A percentile compares a stretch with the other conserved stretches of the same genome.
phyloP scores from a whole-genome alignment of 37 sponge, comb jelly and placozoan genomes.

The Halichondria panicea region DNA sequence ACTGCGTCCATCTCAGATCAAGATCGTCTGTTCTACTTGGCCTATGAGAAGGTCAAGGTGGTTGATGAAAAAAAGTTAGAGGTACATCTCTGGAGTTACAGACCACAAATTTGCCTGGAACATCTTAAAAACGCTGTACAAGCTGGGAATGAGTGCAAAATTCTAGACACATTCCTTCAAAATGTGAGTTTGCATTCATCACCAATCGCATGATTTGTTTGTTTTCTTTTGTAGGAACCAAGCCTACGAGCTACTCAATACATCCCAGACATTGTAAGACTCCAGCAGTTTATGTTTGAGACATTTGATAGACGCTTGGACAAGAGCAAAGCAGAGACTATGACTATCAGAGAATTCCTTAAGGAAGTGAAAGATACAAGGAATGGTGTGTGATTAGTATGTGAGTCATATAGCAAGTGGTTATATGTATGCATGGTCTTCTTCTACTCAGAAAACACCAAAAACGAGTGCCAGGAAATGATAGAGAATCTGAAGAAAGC shows the following conservation, averaged over 20 bases:
- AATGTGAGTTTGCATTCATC: constrained; percentile 19
- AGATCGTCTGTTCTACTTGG: constrained; percentile 58
- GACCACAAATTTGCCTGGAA: constrained; percentile 58
- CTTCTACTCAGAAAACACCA: constrained; percentile 19
- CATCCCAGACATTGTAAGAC: constrained; percentile 65
- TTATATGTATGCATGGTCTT: not conserved
- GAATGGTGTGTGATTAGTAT: not conserved
- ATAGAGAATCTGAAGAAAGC: constrained; percentile 49
- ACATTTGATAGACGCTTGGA: constrained; percentile 39
- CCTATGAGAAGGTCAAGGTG: constrained; percentile 51
- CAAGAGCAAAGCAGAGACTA: constrained; percentile 26
- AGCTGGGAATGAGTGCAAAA: too few relatives aligned
- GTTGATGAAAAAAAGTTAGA: constrained; percentile 4
- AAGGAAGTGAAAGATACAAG: constrained; percentile 1
- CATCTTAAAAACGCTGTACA: constrained; percentile 34
- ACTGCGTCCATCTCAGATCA: constrained; percentile 38
- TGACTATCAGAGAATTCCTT: constrained; percentile 55
- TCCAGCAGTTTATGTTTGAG: constrained; percentile 59
- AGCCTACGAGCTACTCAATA: constrained; percentile 67
- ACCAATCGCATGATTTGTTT: not conserved
- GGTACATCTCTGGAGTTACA: constrained; percentile 69
- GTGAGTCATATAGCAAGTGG: not conserved
- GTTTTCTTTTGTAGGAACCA: constrained; percentile 41
- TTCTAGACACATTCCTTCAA: constrained; percentile 61
- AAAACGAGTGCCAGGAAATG: constrained; percentile 15